Conservation (phyloP, 2,888 invertebrate species). For the Chromoteleia sp. region DNA sequence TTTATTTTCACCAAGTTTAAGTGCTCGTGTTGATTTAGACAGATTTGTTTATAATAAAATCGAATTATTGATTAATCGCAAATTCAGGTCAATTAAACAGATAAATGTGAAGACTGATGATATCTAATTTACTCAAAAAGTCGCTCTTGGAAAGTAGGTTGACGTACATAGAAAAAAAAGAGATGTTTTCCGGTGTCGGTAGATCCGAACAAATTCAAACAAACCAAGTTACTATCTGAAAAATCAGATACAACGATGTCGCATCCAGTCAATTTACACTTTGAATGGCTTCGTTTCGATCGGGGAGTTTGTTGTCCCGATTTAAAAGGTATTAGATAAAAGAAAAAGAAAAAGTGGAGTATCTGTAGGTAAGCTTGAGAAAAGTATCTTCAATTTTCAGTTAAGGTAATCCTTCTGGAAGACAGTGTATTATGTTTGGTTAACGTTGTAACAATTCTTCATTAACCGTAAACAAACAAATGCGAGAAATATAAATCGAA, state of each 20-base stretch:
- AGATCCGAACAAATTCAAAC: constrained; percentile 17
- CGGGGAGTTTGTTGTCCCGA: background rate
- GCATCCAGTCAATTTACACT: constrained; percentile 7
- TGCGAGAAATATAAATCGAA: no score
- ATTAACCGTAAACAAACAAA: no score
- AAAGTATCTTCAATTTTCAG: constrained; percentile 2
- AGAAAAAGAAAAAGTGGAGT: background rate
- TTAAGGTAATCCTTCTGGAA: background rate
- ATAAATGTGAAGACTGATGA: constrained; percentile 1
- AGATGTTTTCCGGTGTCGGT: background rate
- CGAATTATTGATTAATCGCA: constrained; percentile 15
- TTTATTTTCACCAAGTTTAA: constrained; percentile 5
- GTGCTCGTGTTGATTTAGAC: constrained; percentile 1
- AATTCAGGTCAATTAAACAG: constrained; percentile 8
- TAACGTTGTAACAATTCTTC: no score
- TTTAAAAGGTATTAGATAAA: constrained; percentile 5
- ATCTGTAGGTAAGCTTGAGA: background rate
- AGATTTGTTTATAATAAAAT: constrained; percentile 1
- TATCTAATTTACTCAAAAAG: constrained; percentile 13
- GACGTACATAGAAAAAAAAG: constrained; percentile 7
- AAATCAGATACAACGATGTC: constrained; percentile 21
- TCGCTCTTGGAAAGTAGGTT: constrained; percentile 17
- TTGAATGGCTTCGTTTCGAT: constrained; percentile 19
- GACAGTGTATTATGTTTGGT: no score
- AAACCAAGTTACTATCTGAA: constrained; percentile 25